These are phyloP conservation scores for Eupelmus urozonus DNA, from an alignment of 2,888 invertebrate species.

Conservation along the genomic window DNA sequence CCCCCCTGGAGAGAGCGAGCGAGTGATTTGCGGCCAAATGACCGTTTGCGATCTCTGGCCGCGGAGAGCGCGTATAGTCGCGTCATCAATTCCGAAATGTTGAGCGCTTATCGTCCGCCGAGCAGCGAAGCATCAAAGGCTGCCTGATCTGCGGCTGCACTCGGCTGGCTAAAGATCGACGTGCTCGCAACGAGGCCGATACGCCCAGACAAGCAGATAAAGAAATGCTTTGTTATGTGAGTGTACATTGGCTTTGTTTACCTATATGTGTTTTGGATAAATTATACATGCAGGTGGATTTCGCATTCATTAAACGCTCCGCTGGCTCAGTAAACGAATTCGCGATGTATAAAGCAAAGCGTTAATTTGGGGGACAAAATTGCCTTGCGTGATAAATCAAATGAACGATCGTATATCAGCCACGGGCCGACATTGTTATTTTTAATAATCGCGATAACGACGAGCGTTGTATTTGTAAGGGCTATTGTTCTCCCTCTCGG, in stretches of 20 bases:
- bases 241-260: not conserved
- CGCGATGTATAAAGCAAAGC: too few relatives aligned
- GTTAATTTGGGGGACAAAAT: too few relatives aligned
- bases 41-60: too few relatives aligned
- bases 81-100: not conserved
- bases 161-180: too few relatives aligned
- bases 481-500: not conserved
- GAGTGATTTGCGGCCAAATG: too few relatives aligned
- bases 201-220: not conserved
- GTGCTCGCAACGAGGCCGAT: not conserved
- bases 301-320: too few relatives aligned
- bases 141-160: too few relatives aligned
- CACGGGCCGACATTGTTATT: conserved; percentile 21
- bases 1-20: too few relatives aligned
- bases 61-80: too few relatives aligned
- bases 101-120: not conserved
- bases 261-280: not conserved
- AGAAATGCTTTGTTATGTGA: conserved; percentile 50
- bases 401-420: not conserved
- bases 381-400: not conserved
- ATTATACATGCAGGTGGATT: too few relatives aligned
- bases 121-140: too few relatives aligned
- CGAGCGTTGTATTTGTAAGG: not conserved
- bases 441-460: conserved; percentile 31
- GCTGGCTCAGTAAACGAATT: too few relatives aligned